Conservation (phyloP, 2,113 vertebrate genomes). For the Dissostichus mawsoni region DNA sequence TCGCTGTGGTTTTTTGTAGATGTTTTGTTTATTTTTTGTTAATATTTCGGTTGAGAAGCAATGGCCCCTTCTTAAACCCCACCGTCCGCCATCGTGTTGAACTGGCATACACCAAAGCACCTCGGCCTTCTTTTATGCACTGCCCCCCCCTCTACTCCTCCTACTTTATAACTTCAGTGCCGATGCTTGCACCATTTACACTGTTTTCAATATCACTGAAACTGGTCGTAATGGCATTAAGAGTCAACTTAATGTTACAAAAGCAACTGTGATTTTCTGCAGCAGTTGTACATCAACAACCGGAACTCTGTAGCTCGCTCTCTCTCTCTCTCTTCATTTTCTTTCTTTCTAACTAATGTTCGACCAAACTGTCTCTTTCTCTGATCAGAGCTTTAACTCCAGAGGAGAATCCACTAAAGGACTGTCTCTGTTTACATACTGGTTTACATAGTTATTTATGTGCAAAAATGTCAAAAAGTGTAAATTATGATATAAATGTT, state of each 20-base stretch:
- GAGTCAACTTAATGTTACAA: slow-evolving; percentile 70
- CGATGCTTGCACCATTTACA: slow-evolving; percentile 80
- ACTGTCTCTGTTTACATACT: slow-evolving; percentile 96
- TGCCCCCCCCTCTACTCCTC: slow-evolving; percentile 62
- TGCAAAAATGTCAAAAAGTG: slow-evolving; percentile 96
- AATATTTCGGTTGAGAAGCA: slow-evolving; percentile 57
- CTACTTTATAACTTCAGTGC: slow-evolving; percentile 78
- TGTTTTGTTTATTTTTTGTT: slow-evolving; percentile 60
- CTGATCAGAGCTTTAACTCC: slow-evolving; percentile 90
- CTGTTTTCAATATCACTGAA: slow-evolving; percentile 77
- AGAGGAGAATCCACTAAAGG: slow-evolving; percentile 77
- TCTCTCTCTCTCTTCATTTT: slow-evolving; percentile 19
- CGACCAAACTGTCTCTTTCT: slow-evolving; percentile 93
- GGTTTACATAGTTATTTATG: slow-evolving; percentile 99
- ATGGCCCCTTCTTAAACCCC: slow-evolving; percentile 38
- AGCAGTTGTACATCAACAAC: slow-evolving; percentile 77
- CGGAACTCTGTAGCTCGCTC: slow-evolving; percentile 66
- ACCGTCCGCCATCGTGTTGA: slow-evolving; percentile 61
- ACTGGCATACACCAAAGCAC: slow-evolving; percentile 89
- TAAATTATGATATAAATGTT: slow-evolving; percentile 99
- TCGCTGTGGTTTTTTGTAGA: slow-evolving; percentile 73
- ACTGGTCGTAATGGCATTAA: slow-evolving; percentile 81
- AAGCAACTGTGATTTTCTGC: slow-evolving; percentile 58
- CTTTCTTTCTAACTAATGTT: slow-evolving; percentile 78
- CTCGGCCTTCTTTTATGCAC: slow-evolving; percentile 88